phyloP scores from a whole-genome alignment of 2,888 invertebrate genomes.

The Abscondita cerata region DNA sequence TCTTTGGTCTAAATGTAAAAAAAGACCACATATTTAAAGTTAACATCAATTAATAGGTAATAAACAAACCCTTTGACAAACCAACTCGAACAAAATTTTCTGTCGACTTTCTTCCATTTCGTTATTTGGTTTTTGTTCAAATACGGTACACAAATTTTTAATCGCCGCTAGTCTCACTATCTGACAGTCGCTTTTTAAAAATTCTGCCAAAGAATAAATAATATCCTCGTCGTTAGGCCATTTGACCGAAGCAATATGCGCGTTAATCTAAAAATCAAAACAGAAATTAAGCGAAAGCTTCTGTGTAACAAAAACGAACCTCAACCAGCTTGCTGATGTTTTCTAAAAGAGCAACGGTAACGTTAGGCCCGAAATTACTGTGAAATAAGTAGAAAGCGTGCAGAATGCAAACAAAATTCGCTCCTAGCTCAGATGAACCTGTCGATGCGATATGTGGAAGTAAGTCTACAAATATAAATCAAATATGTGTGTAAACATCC shows the following conservation, averaged over 20 bases:
- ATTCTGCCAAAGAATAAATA: constrained; percentile 45
- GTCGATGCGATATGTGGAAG: constrained; percentile 43
- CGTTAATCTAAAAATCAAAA: constrained; percentile 44
- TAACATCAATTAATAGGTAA: no score
- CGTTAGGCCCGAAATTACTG: constrained; percentile 53
- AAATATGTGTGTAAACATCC: constrained; percentile 3
- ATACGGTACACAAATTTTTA: constrained; percentile 53
- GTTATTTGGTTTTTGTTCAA: constrained; percentile 31
- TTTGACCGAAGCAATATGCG: constrained; percentile 42
- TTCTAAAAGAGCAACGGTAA: constrained; percentile 54
- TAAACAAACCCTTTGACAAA: constrained; percentile 44
- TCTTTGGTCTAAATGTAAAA: constrained; percentile 42
- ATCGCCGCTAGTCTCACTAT: constrained; percentile 57
- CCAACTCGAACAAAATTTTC: constrained; percentile 48
- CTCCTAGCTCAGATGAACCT: constrained; percentile 20
- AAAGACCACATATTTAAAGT: constrained; percentile 9
- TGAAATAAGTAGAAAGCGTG: constrained; percentile 47
- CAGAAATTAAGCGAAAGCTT: background rate
- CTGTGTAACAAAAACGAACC: constrained; percentile 41
- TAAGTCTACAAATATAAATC: constrained; percentile 42
- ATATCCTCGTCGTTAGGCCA: constrained; percentile 44
- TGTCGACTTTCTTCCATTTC: constrained; percentile 42
- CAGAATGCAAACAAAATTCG: constrained; percentile 42
- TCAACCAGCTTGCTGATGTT: constrained; percentile 56
- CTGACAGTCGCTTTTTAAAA: constrained; percentile 55